Conservation (phyloP, 1,140 invertebrate genomes). For the Micrasema minimum region DNA sequence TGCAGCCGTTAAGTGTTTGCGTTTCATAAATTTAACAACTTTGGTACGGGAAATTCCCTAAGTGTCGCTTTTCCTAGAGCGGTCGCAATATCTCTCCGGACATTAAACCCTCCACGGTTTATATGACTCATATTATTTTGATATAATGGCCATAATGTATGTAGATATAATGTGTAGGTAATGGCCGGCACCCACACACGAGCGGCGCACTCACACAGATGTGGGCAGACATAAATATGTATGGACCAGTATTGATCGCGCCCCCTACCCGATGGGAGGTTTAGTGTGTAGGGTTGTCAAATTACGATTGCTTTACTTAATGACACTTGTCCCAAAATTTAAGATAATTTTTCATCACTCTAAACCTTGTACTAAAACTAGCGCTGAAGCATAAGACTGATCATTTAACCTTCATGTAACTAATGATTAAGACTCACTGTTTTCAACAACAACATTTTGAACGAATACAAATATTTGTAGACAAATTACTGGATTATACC, state of each 20-base stretch:
- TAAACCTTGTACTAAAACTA: no score
- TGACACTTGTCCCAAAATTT: no score
- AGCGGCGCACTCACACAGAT: neutral
- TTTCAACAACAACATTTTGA: no score
- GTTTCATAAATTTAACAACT: constrained; percentile 36
- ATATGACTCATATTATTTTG: constrained; percentile 43
- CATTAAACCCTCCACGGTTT: constrained; percentile 34
- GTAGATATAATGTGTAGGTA: constrained; percentile 50
- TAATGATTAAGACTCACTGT: no score
- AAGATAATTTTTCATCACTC: no score
- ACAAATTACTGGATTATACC: no score
- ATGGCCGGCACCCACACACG: constrained; percentile 21
- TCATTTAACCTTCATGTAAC: no score
- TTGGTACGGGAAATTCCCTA: neutral
- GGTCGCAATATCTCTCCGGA: constrained; percentile 29
- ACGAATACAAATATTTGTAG: no score
- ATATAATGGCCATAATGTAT: constrained; percentile 43
- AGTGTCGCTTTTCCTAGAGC: constrained; percentile 22
- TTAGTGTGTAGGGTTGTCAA: no score
- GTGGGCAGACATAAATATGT: constrained; percentile 46
- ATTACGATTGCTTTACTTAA: no score
- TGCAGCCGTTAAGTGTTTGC: constrained; percentile 28
- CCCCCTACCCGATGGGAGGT: constrained; percentile 10
- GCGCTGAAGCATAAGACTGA: no score
- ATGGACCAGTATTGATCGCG: constrained; percentile 47